Base-by-base conservation (phyloP, 2,888 invertebrate species). In the Sialis fuliginosa region DNA sequence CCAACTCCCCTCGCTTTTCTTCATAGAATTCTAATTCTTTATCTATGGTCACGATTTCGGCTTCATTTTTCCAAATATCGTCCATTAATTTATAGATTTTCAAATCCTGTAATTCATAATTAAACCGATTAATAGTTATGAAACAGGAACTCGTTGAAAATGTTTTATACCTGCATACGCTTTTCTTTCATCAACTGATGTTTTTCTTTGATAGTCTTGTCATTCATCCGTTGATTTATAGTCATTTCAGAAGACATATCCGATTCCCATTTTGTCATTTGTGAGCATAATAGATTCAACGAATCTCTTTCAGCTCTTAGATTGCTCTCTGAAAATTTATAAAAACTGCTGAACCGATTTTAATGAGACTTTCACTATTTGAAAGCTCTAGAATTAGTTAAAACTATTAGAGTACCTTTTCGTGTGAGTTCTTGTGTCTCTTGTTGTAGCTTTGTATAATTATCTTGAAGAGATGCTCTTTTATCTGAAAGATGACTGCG, bases 51-150 rank as follows among this genome's bases (percentile, higher is more conserved):
- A 74, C 72, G 45, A 81, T 58, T 57, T 81, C 79, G 0, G 70
- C 71, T 58, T 85, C 81, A 12, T 82, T 64, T 52, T 72, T 75
- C 72, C 80, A 79, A 2, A 82, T 75, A 60, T 83, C 81, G 46
- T 75, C 73, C 59, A 73, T 77, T 12, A 86, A 60, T 37, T 75
- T 75, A 55, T 75, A 79, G 44, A 86, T 67, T 7, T 82, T 62
- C 60, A 79, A 71, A 60, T 85, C 84, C 65, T 59, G 50, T 42
- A 53, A 50, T 41, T 35, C 42, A 48, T 7, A 22, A 1, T 35
- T 44, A 35, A 44, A 40, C 13, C 30, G 12, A 33, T 42, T 45
- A 6, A 42, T 34, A 43, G 6, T 7, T 8, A 6, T 33, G 42
- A 45, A 35, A 46, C 7, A n/a, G 6, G 9, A 33, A 37, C 44